Evolutionary conservation across 2,797 vertebrate species (phyloP).

Genomic region (Cynopterus sphinx): DNA sequence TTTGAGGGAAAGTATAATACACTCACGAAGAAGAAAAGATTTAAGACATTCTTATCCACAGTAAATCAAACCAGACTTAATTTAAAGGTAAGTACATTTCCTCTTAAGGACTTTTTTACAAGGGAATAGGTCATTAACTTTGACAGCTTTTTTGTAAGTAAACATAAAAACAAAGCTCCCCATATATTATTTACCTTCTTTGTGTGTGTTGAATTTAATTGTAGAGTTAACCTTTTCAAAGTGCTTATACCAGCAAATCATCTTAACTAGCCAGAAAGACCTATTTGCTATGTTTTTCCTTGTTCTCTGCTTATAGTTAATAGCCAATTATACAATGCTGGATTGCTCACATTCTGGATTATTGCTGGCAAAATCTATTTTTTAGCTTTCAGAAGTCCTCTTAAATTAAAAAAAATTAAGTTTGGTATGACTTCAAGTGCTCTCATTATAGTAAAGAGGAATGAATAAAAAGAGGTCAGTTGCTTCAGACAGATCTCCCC

Average conservation of each 20-base stretch:
- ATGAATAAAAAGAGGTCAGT: conserved; percentile 7
- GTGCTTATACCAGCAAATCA: conserved; percentile 33
- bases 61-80: conserved; percentile 59
- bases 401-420: neutral
- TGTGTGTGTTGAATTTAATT: neutral
- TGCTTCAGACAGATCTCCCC: neutral
- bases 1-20: conserved; percentile 28
- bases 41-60: conserved; percentile 8
- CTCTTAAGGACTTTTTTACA: conserved; percentile 56
- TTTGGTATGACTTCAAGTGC: neutral
- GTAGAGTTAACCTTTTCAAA: neutral
- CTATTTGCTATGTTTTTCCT: neutral
- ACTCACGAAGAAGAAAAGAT: neutral
- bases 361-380: neutral
- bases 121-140: conserved; percentile 54
- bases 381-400: conserved; percentile 15
- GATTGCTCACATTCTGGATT: conserved; percentile 27
- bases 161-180: neutral
- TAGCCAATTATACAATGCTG: neutral
- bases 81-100: conserved; percentile 50
- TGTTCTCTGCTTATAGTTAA: neutral
- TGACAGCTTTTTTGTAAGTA: conserved; percentile 55
- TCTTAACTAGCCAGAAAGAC: conserved; percentile 19
- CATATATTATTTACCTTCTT: conserved; percentile 13
- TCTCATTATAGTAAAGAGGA: neutral